Evolutionary conservation across 2,797 vertebrate genomes (phyloP).

Genomic region (Rhabdophis nuchalis): DNA sequence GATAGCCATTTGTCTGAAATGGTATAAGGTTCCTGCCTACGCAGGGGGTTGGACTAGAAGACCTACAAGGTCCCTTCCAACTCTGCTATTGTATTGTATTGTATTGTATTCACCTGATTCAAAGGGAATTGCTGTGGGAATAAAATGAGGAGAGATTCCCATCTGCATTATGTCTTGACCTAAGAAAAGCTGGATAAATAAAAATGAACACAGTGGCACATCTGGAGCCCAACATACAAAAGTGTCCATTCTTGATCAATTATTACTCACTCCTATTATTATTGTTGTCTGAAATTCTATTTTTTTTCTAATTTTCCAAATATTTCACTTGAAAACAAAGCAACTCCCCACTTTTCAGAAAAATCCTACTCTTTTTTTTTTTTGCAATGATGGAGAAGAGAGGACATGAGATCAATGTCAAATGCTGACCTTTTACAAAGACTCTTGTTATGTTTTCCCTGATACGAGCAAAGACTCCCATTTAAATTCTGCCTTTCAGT

Average conservation of each 20-base stretch:
- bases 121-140: neutral
- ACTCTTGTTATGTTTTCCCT: neutral
- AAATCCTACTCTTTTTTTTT: neutral
- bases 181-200: neutral
- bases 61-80: too few relatives aligned
- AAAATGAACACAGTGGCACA: neutral
- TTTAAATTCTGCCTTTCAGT: slow-evolving; percentile 13
- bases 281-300: neutral
- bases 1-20: too few relatives aligned
- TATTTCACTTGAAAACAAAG: neutral
- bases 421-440: neutral
- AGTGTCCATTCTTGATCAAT: neutral
- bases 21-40: too few relatives aligned
- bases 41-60: too few relatives aligned
- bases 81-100: too few relatives aligned
- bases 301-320: neutral
- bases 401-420: fast-evolving
- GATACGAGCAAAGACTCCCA: slow-evolving; percentile 1
- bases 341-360: neutral
- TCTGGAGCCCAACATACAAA: neutral
- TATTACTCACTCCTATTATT: neutral
- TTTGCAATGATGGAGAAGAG: neutral
- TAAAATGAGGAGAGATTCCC: neutral
- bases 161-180: neutral
- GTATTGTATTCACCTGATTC: too few relatives aligned